Conservation (phyloP, 2,797 vertebrate genomes). For the Todus mexicanus region DNA sequence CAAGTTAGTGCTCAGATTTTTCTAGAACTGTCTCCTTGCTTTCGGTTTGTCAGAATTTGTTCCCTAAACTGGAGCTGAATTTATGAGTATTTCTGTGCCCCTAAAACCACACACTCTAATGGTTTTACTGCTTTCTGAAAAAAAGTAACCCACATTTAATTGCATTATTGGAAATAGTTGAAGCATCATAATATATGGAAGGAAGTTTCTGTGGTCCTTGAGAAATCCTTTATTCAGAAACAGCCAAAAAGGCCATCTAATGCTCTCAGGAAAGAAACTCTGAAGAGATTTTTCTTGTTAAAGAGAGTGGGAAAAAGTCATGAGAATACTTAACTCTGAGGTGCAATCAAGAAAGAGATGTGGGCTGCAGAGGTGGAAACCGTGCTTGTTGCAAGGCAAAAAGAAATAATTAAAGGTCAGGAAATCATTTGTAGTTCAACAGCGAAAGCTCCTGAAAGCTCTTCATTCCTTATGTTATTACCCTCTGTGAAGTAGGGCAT, state of each 20-base stretch:
- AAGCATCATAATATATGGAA: neutral
- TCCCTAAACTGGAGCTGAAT: neutral
- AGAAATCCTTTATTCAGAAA: constrained; percentile 18
- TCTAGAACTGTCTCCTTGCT: neutral
- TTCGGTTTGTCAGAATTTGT: neutral
- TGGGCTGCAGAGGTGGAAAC: neutral
- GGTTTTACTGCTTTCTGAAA: neutral
- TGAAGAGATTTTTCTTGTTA: neutral
- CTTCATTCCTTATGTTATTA: constrained; percentile 27
- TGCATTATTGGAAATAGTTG: neutral
- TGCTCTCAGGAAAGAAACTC: neutral
- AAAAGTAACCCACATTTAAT: neutral
- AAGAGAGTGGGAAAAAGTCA: neutral
- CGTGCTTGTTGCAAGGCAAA: neutral
- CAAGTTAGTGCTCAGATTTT: neutral
- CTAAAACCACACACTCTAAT: neutral
- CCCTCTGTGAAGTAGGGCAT: constrained; percentile 15
- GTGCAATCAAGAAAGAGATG: neutral
- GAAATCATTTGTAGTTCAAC: constrained; percentile 37
- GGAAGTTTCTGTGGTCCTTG: neutral
- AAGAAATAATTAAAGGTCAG: constrained; percentile 34
- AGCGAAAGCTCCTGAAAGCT: constrained; percentile 24
- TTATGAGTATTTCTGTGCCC: neutral
- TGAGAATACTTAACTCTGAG: neutral
- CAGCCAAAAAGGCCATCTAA: neutral